Evolutionary conservation across 2,888 invertebrate genomes (phyloP).

Genomic region (Dicranocentrus wangi): DNA sequence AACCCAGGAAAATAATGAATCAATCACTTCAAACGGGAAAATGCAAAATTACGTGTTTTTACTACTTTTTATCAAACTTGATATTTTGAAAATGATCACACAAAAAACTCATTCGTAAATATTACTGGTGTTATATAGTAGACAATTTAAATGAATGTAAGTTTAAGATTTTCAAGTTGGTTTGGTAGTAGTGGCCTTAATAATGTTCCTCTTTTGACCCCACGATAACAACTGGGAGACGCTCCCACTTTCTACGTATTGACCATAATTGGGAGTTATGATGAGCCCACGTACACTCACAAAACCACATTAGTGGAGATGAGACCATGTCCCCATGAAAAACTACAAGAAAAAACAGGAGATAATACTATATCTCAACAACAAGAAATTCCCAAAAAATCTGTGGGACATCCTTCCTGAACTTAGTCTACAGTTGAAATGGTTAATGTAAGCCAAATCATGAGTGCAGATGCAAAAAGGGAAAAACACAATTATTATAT

Average conservation of each 20-base stretch:
- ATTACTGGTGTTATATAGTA: too few species aligned
- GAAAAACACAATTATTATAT: slow-evolving; percentile 47
- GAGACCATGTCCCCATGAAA: slow-evolving; percentile 37
- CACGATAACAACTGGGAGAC: slow-evolving; percentile 25
- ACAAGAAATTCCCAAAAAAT: slow-evolving; percentile 38
- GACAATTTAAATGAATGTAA: too few species aligned
- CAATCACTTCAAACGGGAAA: background rate
- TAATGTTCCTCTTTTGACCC: slow-evolving; percentile 1
- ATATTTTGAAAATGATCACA: slow-evolving; percentile 4
- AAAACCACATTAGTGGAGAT: slow-evolving; percentile 24
- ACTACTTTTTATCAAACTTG: slow-evolving; percentile 10
- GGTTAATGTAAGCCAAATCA: slow-evolving; percentile 40
- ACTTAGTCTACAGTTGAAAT: slow-evolving; percentile 54
- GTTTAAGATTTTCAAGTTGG: too few species aligned
- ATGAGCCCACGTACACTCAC: slow-evolving; percentile 14
- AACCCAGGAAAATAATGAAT: too few species aligned
- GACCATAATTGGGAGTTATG: background rate
- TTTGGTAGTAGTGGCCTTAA: too few species aligned
- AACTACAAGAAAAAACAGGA: slow-evolving; percentile 33
- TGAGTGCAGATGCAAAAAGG: slow-evolving; percentile 45
- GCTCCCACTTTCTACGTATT: slow-evolving; percentile 35
- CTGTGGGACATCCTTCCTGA: slow-evolving; percentile 62
- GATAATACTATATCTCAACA: background rate
- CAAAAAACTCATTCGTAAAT: slow-evolving; percentile 4
- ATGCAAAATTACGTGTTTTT: background rate